A percentile compares a stretch with the other conserved stretches of the same genome.
These are phyloP conservation scores for Hydriomena furcata DNA, from an alignment of 2,888 invertebrate genomes.

Conservation along the genomic window DNA sequence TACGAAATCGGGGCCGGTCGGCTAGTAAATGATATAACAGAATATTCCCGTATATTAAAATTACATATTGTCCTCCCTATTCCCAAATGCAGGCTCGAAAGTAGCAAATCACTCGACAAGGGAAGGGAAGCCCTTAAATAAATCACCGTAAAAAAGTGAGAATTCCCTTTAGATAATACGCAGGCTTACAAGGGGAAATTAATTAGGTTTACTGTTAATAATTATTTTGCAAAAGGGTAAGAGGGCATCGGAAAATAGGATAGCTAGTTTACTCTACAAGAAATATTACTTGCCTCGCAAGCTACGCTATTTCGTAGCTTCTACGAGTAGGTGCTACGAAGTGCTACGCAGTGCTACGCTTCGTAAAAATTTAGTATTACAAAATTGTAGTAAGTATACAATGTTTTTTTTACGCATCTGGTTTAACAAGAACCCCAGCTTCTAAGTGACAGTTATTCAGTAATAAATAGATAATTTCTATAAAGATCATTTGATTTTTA, in stretches of 20 bases:
- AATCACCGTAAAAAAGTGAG: conserved; percentile 43
- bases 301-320: neutral
- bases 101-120: conserved; percentile 39
- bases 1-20: too few species aligned
- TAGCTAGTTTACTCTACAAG: conserved; percentile 9
- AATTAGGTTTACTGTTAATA: conserved; percentile 61
- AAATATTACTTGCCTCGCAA: neutral
- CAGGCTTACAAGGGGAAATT: conserved; percentile 53
- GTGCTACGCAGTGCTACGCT: neutral
- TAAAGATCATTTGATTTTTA: too few species aligned
- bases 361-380: too few species aligned
- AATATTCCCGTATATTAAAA: conserved; percentile 18
- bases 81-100: conserved; percentile 29
- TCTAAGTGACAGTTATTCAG: too few species aligned
- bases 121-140: conserved; percentile 40
- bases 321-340: neutral
- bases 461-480: too few species aligned
- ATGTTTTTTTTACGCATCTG: too few species aligned
- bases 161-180: conserved; percentile 47
- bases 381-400: too few species aligned
- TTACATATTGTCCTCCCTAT: conserved; percentile 23
- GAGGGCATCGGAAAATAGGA: conserved; percentile 33
- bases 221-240: conserved; percentile 60
- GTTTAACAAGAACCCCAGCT: too few species aligned
- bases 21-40: neutral